Evolutionary conservation across 2,113 vertebrate species (phyloP).

Genomic region (Mustelus asterias): DNA sequence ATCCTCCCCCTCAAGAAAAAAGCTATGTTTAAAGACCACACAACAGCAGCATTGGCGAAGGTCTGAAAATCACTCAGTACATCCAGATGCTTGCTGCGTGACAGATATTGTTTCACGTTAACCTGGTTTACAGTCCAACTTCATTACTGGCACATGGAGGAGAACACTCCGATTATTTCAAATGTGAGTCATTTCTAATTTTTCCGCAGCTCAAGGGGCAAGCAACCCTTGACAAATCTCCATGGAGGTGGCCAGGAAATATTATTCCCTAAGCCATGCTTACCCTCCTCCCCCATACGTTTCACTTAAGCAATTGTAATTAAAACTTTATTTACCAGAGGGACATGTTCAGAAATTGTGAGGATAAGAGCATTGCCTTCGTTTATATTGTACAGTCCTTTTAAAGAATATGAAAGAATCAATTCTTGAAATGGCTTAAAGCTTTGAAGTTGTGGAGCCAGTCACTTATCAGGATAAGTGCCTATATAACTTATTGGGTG

Average conservation of each 20-base stretch:
- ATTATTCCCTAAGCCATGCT: background rate
- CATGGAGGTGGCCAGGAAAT: background rate
- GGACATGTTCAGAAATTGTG: background rate
- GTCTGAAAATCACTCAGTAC: background rate
- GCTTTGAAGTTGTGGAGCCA: background rate
- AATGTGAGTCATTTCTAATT: background rate
- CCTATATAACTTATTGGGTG: background rate
- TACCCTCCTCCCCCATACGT: background rate
- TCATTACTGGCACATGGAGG: background rate
- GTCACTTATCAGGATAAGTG: background rate
- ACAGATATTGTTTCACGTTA: constrained; percentile 20
- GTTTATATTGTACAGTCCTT: background rate
- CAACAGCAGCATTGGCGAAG: background rate
- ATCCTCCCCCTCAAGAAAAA: background rate
- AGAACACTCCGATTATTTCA: background rate
- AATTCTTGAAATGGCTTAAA: background rate
- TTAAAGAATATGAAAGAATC: background rate
- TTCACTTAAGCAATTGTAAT: background rate
- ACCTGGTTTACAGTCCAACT: background rate
- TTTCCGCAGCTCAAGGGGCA: background rate
- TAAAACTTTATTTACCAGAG: background rate
- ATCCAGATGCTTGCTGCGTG: background rate
- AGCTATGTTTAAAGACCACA: background rate
- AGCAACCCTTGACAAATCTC: background rate
- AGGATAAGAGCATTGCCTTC: background rate